Base-by-base conservation (phyloP, 2,113 vertebrate genomes). In the Nipponia nippon region DNA sequence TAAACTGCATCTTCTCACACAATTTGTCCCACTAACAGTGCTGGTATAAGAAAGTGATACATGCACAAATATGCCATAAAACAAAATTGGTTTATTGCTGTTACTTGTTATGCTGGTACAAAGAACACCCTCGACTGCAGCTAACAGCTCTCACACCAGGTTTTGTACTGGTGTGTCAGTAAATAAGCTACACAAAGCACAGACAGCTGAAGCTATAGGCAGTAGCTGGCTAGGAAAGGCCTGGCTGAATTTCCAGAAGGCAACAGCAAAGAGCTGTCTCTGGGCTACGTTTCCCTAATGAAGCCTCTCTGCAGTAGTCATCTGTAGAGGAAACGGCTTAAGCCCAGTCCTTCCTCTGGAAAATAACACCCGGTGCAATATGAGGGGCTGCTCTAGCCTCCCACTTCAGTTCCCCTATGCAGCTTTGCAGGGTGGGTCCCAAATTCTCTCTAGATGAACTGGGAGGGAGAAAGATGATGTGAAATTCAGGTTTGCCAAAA, bases 401-500 rank as follows among this genome's bases (percentile, higher is more conserved):
- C 23, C 18, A 44, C 11, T 38, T 78, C 79, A 10, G 26, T 13
- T 88, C 13, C 40, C 11, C 20, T 30, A 2, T 2, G 22, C 32
- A 52, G 89, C 27, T 79, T 50, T 66, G 53, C 40, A 30, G 65
- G 8, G 36, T 40, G 44, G 19, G 32, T 86, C 15, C 56, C 63
- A 46, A 47, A 2, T 27, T 77, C 44, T 25, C 34, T 6, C n/a
- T 4, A 26, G 67, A 9, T 58, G 21, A 22, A 15, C 1, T 50
- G 11, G 30, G 59, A 81, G 38, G 77, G 62, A 86, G 58, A 66
- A 47, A 50, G 29, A 20, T 40, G 59, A 38, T 93, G 95, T 90
- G 84, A 95, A 95, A 95, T 72, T 67, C 8, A 56, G 30, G 5
- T 56, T 93, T 72, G 29, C 90, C 94, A 93, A 97, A 65, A 96